Conservation (phyloP, 2,797 vertebrate species). For the Gymnothorax reevesii region DNA sequence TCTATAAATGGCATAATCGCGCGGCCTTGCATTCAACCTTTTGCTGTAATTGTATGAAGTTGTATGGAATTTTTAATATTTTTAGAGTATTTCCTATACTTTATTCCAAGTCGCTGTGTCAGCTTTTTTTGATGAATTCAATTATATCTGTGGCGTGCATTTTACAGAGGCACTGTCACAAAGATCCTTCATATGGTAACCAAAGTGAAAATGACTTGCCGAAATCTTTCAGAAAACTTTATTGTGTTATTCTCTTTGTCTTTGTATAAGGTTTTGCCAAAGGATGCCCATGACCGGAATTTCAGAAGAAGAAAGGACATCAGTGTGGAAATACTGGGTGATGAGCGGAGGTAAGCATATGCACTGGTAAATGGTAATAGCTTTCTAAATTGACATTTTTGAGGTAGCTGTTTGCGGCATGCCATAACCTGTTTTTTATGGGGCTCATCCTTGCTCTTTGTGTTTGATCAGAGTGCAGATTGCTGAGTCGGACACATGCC, state of each 20-base stretch:
- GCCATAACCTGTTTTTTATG: neutral
- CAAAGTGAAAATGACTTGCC: no score
- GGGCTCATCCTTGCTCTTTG: neutral
- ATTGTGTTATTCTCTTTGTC: neutral
- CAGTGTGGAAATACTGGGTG: neutral
- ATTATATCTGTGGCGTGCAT: no score
- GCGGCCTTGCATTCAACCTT: no score
- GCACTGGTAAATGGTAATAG: no score
- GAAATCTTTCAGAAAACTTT: no score
- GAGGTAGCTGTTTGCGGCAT: neutral
- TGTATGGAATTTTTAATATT: no score
- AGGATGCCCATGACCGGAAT: neutral
- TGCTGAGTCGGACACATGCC: neutral
- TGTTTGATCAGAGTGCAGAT: neutral
- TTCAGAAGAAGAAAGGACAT: neutral
- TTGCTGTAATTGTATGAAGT: neutral
- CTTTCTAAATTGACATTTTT: neutral
- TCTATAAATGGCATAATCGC: neutral
- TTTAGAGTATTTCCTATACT: no score
- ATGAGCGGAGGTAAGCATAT: neutral
- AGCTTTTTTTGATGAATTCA: no score
- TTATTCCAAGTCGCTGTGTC: no score
- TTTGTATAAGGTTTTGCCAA: neutral
- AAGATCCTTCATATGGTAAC: no score
- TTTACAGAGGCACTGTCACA: no score